These are phyloP conservation scores for Rhea pennata DNA, from an alignment of 2,113 vertebrate genomes.

Conservation along the genomic window DNA sequence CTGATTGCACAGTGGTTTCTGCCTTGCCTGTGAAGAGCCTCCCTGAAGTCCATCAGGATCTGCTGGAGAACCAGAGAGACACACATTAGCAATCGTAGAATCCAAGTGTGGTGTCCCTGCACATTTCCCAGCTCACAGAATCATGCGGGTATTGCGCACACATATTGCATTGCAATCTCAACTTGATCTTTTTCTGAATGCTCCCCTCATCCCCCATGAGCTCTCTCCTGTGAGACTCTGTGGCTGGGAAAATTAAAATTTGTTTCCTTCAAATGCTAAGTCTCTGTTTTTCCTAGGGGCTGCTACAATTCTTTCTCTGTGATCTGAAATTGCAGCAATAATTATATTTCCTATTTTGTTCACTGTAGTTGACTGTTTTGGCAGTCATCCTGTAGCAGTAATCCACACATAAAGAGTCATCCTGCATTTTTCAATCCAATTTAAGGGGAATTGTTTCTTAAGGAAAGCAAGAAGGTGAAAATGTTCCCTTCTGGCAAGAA, in stretches of 20 bases:
- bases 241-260: conserved; percentile 46
- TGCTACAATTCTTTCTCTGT: conserved; percentile 28
- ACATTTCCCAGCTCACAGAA: background rate
- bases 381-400: conserved; percentile 58
- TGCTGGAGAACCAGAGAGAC: background rate
- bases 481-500: conserved; percentile 45
- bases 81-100: background rate
- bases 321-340: conserved; percentile 62
- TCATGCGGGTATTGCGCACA: fast-evolving
- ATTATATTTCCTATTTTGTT: conserved; percentile 61
- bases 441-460: conserved; percentile 60
- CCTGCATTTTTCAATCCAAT: conserved; percentile 59
- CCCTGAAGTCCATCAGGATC: background rate
- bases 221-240: background rate
- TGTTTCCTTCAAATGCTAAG: conserved; percentile 2
- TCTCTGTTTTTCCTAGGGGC: conserved; percentile 51
- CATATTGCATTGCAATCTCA: background rate
- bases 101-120: background rate
- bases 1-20: background rate
- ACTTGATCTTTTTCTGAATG: conserved; percentile 1
- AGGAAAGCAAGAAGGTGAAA: conserved; percentile 46
- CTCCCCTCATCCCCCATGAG: background rate
- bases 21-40: background rate
- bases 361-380: conserved; percentile 50
- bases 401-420: conserved; percentile 51